A percentile compares a stretch with the other conserved stretches of the same genome.
These are phyloP conservation scores for Trachelus tabidus DNA, from an alignment of 2,888 invertebrate species.

Conservation along the genomic window DNA sequence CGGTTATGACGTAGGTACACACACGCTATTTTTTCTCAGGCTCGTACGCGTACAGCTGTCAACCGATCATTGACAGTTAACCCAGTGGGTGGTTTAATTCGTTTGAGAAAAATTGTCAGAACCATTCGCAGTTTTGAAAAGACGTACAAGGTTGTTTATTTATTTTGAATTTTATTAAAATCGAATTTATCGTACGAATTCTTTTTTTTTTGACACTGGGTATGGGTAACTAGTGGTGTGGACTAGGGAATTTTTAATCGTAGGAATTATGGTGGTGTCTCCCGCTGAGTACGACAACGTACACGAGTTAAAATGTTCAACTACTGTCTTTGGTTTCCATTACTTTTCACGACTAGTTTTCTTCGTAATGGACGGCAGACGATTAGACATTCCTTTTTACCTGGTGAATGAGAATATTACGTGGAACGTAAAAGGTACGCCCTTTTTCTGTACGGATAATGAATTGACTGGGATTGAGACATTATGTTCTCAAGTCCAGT, in stretches of 20 bases:
- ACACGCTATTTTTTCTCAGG: neutral
- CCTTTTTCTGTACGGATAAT: neutral
- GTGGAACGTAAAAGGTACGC: neutral
- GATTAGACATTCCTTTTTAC: neutral
- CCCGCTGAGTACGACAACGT: neutral
- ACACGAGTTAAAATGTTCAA: neutral
- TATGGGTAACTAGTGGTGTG: neutral
- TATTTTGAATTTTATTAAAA: neutral
- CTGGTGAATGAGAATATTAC: neutral
- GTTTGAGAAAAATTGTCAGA: neutral
- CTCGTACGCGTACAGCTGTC: neutral
- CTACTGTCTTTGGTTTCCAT: neutral
- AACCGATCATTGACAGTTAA: neutral
- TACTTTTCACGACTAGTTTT: neutral
- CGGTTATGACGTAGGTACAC: neutral
- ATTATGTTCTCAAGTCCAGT: neutral
- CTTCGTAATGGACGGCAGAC: neutral
- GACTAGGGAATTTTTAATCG: neutral
- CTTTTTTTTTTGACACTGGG: neutral
- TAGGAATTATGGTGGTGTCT: neutral
- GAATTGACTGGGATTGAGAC: neutral
- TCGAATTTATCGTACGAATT: neutral
- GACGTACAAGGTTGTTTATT: neutral
- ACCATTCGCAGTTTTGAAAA: neutral
- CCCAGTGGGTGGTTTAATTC: neutral